A percentile compares a stretch with the other conserved stretches of the same genome.
These are phyloP conservation scores for Lamproptera curius DNA, from an alignment of 2,888 invertebrate species.

Conservation along the genomic window DNA sequence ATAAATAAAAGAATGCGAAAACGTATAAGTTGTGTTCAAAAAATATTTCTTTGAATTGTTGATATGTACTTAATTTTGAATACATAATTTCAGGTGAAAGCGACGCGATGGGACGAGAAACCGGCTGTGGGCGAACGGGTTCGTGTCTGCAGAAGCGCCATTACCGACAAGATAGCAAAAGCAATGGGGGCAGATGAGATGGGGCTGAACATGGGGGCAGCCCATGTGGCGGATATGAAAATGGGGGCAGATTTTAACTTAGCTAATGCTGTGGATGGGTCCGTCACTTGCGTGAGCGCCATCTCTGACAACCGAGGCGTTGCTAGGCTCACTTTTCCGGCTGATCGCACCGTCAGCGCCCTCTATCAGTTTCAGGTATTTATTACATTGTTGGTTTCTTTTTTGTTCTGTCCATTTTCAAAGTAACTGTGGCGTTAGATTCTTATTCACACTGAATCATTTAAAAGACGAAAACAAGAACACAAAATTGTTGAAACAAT, in stretches of 20 bases:
- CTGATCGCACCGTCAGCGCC: constrained; percentile 39
- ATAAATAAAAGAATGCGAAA: no score
- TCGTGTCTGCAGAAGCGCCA: constrained; percentile 46
- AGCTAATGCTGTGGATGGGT: not conserved
- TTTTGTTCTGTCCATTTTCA: no score
- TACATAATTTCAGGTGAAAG: constrained; percentile 54
- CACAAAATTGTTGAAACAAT: no score
- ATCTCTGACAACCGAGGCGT: constrained; percentile 49
- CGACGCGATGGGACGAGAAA: constrained; percentile 65
- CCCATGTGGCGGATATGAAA: not conserved
- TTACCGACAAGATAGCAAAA: not conserved
- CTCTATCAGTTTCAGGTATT: constrained; percentile 53
- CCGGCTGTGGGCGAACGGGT: constrained; percentile 48
- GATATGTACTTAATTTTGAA: no score
- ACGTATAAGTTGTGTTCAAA: no score
- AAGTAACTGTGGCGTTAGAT: no score
- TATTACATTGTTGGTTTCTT: no score
- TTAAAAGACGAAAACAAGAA: no score
- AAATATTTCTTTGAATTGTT: no score
- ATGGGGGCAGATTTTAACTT: not conserved
- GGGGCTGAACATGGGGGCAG: constrained; percentile 1
- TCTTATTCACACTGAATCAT: no score
- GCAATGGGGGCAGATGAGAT: not conserved
- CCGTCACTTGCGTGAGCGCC: constrained; percentile 40
- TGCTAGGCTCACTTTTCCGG: constrained; percentile 51